phyloP scores from a whole-genome alignment of 2,888 invertebrate species.

The Busseola fusca region DNA sequence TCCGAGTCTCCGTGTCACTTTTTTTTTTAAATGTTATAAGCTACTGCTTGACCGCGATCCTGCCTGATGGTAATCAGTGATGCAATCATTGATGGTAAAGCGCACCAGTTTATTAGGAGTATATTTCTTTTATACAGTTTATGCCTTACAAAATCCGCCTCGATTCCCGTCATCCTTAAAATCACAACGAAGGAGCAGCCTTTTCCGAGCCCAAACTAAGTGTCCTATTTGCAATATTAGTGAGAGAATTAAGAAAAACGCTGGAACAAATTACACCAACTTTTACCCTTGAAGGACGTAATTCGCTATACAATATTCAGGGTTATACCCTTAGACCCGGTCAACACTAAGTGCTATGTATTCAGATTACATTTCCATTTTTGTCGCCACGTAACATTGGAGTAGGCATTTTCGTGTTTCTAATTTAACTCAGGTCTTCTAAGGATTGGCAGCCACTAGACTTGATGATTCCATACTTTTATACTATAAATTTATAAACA shows the following conservation, averaged over 20 bases:
- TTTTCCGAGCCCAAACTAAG: conserved; percentile 36
- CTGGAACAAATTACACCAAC: conserved; percentile 44
- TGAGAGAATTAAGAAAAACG: conserved; percentile 34
- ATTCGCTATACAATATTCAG: conserved; percentile 61
- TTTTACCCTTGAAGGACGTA: conserved; percentile 49
- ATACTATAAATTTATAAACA: background rate
- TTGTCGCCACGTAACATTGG: conserved; percentile 34
- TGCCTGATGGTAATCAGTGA: no score
- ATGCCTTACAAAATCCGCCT: conserved; percentile 8
- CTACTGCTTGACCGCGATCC: no score
- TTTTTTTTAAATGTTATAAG: no score
- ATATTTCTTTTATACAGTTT: no score
- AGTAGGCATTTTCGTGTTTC: conserved; percentile 42
- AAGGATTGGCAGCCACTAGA: conserved; percentile 11
- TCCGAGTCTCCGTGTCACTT: no score
- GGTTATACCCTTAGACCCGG: conserved; percentile 21
- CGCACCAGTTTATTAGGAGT: no score
- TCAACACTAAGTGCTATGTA: conserved; percentile 54
- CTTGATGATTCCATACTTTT: background rate
- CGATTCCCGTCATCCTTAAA: conserved; percentile 28
- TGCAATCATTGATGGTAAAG: no score
- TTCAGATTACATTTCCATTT: conserved; percentile 58
- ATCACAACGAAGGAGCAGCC: conserved; percentile 27
- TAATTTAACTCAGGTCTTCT: conserved; percentile 40
- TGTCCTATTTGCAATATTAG: conserved; percentile 50